Evolutionary conservation across 2,113 vertebrate species (phyloP).

Genomic region (Grammomys surdaster): DNA sequence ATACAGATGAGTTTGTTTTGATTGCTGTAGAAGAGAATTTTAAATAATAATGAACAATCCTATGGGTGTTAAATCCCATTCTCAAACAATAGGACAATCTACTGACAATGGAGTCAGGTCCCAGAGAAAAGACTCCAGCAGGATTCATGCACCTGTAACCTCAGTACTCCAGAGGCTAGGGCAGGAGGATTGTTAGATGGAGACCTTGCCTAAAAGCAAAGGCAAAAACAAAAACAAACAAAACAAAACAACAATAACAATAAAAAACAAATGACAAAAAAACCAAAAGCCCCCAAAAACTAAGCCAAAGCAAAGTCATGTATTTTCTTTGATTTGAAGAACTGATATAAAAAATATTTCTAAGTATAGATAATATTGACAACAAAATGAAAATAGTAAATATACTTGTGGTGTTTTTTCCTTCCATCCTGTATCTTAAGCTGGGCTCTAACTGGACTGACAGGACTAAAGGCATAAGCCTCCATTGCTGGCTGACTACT

Average conservation of each 20-base stretch:
- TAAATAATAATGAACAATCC: slow-evolving; percentile 33
- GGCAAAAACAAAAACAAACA: background rate
- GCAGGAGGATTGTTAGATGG: background rate
- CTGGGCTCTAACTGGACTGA: background rate
- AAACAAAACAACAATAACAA: background rate
- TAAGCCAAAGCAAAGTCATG: background rate
- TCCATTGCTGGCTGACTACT: background rate
- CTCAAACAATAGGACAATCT: background rate
- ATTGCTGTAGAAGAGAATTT: slow-evolving; percentile 53
- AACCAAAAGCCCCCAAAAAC: background rate
- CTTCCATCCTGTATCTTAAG: background rate
- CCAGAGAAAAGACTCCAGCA: background rate
- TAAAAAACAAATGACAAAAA: background rate
- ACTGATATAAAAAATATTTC: background rate
- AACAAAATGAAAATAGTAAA: background rate
- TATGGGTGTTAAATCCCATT: background rate
- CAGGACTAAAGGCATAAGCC: background rate
- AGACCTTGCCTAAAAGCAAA: background rate
- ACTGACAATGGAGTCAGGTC: background rate
- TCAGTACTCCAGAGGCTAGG: background rate
- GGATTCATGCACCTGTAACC: background rate
- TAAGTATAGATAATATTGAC: background rate
- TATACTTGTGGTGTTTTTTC: background rate
- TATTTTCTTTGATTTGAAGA: slow-evolving; percentile 18
- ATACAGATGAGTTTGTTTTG: slow-evolving; percentile 2